Evolutionary conservation across 2,888 invertebrate species (phyloP).

Genomic region (Oligia latruncula): DNA sequence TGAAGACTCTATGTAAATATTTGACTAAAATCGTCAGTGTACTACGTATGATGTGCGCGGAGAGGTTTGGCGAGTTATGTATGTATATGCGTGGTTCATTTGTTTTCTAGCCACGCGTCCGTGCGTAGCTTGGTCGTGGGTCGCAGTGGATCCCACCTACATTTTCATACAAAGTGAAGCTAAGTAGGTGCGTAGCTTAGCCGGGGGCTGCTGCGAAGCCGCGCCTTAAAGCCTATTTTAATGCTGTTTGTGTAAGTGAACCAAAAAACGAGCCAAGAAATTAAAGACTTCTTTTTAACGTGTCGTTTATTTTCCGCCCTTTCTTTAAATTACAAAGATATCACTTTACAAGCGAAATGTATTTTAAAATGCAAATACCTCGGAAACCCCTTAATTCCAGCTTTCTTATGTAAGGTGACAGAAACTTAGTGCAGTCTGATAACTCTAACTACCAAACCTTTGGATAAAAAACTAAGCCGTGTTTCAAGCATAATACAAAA

Average conservation of each 20-base stretch:
- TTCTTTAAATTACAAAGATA: constrained; percentile 61
- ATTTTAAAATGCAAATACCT: constrained; percentile 58
- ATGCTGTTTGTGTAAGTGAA: not conserved
- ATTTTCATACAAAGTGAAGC: not conserved
- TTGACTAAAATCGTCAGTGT: no score
- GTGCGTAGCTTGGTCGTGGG: not conserved
- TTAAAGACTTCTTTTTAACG: constrained; percentile 20
- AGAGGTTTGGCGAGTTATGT: not conserved
- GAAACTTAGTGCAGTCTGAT: constrained; percentile 53
- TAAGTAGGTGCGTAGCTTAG: not conserved
- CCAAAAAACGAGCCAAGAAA: constrained; percentile 9
- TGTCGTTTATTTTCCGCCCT: constrained; percentile 29
- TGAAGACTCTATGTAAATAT: no score
- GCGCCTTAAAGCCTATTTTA: not conserved
- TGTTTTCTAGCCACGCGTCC: not conserved
- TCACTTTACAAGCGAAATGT: constrained; percentile 57
- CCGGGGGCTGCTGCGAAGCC: no score
- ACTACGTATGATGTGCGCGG: not conserved
- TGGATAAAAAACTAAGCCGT: not conserved
- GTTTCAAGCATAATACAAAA: no score
- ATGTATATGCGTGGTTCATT: not conserved
- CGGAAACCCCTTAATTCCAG: constrained; percentile 56
- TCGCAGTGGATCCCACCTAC: not conserved
- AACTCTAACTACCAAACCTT: constrained; percentile 31
- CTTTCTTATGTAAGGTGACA: constrained; percentile 49